Conservation (phyloP, 2,797 vertebrate species). For the Bovichtus diacanthus region DNA sequence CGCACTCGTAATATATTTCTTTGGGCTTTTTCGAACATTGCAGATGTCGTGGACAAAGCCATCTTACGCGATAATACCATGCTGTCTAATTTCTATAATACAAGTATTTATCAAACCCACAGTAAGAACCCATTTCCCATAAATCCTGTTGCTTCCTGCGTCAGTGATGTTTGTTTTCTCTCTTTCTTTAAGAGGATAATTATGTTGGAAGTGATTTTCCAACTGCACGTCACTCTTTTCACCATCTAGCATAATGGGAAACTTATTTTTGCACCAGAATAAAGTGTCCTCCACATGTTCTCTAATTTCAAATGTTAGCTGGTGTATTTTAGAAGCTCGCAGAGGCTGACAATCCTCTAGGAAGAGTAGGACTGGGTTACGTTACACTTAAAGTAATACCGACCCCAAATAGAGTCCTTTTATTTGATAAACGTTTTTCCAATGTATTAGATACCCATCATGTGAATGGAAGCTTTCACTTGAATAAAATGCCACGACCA, state of each 20-base stretch:
- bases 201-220: background rate
- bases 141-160: background rate
- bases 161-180: background rate
- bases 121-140: background rate
- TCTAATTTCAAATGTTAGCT: background rate
- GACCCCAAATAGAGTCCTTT: no score
- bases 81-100: background rate
- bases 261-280: background rate
- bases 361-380: no score
- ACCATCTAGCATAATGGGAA: background rate
- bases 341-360: background rate
- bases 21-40: no score
- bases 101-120: background rate
- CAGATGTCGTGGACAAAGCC: no score
- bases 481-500: no score
- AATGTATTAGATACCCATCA: no score
- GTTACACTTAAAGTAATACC: no score
- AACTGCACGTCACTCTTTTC: background rate
- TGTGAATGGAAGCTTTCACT: no score
- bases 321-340: background rate
- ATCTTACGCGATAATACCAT: no score
- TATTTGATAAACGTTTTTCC: no score
- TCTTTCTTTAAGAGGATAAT: background rate
- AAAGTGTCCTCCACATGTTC: background rate
- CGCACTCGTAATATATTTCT: no score